phyloP scores from a whole-genome alignment of 1,140 invertebrate genomes.

The Pseudomyrmex dendroicus region DNA sequence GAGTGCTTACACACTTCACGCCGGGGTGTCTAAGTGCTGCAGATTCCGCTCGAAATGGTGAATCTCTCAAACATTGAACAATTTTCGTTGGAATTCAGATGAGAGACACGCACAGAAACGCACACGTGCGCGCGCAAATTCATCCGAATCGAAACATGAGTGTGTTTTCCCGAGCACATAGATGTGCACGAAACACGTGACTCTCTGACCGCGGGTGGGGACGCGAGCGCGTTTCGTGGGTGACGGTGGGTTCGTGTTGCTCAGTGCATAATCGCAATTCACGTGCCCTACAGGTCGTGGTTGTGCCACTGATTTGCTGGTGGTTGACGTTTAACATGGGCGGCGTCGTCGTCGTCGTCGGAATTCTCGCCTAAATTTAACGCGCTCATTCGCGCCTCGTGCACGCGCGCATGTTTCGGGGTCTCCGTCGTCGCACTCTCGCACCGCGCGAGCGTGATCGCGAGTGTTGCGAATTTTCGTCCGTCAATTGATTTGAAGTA shows the following conservation, averaged over 20 bases:
- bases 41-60: no score
- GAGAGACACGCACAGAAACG: slow-evolving; percentile 39
- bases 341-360: slow-evolving; percentile 4
- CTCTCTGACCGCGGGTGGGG: slow-evolving; percentile 39
- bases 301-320: slow-evolving; percentile 55
- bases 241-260: slow-evolving; percentile 68
- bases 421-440: not conserved
- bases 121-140: slow-evolving; percentile 37
- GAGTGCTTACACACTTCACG: not conserved
- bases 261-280: slow-evolving; percentile 78
- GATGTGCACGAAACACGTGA: slow-evolving; percentile 45
- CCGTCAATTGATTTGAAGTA: not conserved
- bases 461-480: not conserved
- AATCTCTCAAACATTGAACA: not conserved
- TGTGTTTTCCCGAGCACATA: slow-evolving; percentile 31
- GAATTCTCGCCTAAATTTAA: slow-evolving; percentile 58
- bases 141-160: slow-evolving; percentile 39
- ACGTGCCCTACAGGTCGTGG: slow-evolving; percentile 67
- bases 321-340: slow-evolving; percentile 55
- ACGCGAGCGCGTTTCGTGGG: slow-evolving; percentile 67
- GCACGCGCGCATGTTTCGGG: not conserved
- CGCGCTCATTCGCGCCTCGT: slow-evolving; percentile 19
- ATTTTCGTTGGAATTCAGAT: not conserved
- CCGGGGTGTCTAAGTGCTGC: not conserved
- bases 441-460: not conserved